Conservation (phyloP, 2,113 vertebrate genomes). For the Poecile atricapillus region DNA sequence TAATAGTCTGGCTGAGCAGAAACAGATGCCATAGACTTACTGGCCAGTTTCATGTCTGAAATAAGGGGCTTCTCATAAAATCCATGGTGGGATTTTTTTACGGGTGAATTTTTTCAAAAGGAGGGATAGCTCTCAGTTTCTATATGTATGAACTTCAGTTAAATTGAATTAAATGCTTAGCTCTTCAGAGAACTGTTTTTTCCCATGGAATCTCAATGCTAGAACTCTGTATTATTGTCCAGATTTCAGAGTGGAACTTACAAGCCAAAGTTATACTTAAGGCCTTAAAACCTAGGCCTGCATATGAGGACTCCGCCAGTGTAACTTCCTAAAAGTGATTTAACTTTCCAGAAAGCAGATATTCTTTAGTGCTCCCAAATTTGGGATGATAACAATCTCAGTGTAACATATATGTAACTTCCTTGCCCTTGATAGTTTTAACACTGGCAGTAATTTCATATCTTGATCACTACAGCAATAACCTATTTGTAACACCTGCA, state of each 20-base stretch:
- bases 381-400: neutral
- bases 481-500: neutral
- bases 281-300: neutral
- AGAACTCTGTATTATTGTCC: neutral
- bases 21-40: neutral
- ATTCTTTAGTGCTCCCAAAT: neutral
- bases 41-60: neutral
- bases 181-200: neutral
- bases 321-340: neutral
- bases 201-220: neutral
- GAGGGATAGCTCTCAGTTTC: neutral
- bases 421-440: neutral
- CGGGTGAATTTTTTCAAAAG: neutral
- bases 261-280: neutral
- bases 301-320: neutral
- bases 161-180: neutral
- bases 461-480: neutral
- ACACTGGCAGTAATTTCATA: neutral
- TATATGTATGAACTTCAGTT: rapidly evolving
- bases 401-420: neutral
- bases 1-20: neutral
- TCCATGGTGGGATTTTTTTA: neutral
- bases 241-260: neutral
- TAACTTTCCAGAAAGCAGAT: neutral
- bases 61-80: neutral